phyloP scores from a whole-genome alignment of 2,113 vertebrate genomes.

The Ceyx cyanopectus region DNA sequence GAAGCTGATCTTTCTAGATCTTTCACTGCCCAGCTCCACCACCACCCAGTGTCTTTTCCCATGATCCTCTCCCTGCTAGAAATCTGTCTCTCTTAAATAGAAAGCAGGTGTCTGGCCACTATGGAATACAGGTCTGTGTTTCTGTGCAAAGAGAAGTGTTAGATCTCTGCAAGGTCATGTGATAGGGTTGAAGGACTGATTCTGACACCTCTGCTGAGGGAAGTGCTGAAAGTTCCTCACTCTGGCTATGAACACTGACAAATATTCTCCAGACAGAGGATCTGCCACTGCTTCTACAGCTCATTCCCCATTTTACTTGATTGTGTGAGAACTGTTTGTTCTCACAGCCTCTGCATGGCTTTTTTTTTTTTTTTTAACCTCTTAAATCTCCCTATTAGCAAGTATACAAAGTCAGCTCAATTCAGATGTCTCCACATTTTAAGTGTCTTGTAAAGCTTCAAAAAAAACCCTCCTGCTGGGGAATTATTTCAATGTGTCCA shows the following conservation, averaged over 20 bases:
- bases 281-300: background rate
- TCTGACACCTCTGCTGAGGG: background rate
- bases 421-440: background rate
- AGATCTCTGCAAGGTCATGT: background rate
- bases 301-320: background rate
- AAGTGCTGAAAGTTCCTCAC: background rate
- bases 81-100: background rate
- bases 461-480: background rate
- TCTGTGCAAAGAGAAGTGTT: background rate
- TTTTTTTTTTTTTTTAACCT: background rate
- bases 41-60: background rate
- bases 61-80: background rate
- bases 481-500: background rate
- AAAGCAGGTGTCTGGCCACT: background rate
- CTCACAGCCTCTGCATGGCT: background rate
- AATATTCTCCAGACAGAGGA: background rate
- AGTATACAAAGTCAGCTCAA: background rate
- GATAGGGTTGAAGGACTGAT: background rate
- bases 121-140: background rate
- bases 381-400: background rate
- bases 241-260: background rate
- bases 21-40: fast-evolving
- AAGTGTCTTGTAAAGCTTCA: background rate
- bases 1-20: background rate
- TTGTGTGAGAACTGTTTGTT: background rate